phyloP scores from a whole-genome alignment of 1,140 invertebrate genomes.

The Drosophila triauraria region DNA sequence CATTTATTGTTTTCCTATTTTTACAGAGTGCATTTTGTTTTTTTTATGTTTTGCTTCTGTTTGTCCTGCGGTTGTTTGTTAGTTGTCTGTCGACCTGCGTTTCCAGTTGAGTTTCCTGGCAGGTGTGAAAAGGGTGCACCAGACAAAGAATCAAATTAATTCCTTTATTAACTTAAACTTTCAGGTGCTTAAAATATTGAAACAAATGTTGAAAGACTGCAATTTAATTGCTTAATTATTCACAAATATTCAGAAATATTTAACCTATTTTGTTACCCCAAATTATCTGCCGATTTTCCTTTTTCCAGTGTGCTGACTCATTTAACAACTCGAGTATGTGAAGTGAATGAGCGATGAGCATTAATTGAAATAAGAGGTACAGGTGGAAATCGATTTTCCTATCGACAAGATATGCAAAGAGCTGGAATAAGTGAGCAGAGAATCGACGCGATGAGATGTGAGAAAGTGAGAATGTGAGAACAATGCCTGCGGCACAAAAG shows the following conservation, averaged over 20 bases:
- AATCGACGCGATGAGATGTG: not conserved
- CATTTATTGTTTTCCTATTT: slow-evolving; percentile 35
- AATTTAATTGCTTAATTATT: no score
- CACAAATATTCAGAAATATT: no score
- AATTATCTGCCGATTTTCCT: no score
- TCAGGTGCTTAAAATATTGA: no score
- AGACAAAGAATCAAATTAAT: not conserved
- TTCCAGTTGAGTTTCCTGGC: not conserved
- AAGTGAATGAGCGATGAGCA: slow-evolving; percentile 18
- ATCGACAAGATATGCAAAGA: slow-evolving; percentile 2
- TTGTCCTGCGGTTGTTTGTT: slow-evolving; percentile 22
- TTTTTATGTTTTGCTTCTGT: slow-evolving; percentile 2
- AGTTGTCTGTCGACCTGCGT: not conserved
- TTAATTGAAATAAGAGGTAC: slow-evolving; percentile 16
- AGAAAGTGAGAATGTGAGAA: slow-evolving; percentile 3
- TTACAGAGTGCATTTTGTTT: not conserved
- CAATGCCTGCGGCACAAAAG: not conserved
- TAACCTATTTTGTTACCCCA: no score
- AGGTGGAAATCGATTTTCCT: slow-evolving; percentile 15
- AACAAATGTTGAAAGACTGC: no score
- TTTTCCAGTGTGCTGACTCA: not conserved
- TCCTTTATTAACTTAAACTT: no score
- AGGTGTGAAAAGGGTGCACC: not conserved
- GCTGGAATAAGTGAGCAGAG: not conserved
- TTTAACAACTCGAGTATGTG: slow-evolving; percentile 11